These are phyloP conservation scores for Nasonovia ribisnigri DNA, from an alignment of 2,888 invertebrate species.

Conservation along the genomic window DNA sequence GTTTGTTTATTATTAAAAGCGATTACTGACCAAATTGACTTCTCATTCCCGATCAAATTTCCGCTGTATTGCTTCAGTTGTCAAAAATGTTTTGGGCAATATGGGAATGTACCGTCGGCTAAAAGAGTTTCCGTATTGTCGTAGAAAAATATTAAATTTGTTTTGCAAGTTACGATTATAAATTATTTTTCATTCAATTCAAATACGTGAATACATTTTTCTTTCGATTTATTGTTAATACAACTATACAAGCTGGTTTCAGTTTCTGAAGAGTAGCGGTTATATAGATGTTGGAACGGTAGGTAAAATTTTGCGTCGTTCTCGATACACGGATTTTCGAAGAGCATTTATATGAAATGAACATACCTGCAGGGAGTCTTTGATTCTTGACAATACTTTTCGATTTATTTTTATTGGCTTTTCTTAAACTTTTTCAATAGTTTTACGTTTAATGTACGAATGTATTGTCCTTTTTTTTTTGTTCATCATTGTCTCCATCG, in stretches of 20 bases:
- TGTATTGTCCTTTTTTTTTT: neutral
- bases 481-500: neutral
- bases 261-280: neutral
- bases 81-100: constrained; percentile 15
- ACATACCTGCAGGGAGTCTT: neutral
- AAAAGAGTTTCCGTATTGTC: neutral
- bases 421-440: neutral
- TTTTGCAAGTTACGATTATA: neutral
- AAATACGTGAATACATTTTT: neutral
- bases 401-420: constrained; percentile 19
- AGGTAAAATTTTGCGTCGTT: neutral
- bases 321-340: neutral
- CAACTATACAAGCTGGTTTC: no score
- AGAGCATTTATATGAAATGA: neutral
- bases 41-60: no score
- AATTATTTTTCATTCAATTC: neutral
- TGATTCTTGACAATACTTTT: neutral
- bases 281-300: neutral
- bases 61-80: no score
- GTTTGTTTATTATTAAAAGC: no score
- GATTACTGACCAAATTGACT: no score
- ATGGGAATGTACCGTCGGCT: neutral
- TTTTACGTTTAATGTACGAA: neutral
- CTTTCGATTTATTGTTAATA: no score
- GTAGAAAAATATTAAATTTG: neutral